Percentiles rank a stretch among this genome's conserved stretches.
Evolutionary conservation across 2,113 vertebrate genomes (phyloP).

Genomic region (Myodes glareolus): DNA sequence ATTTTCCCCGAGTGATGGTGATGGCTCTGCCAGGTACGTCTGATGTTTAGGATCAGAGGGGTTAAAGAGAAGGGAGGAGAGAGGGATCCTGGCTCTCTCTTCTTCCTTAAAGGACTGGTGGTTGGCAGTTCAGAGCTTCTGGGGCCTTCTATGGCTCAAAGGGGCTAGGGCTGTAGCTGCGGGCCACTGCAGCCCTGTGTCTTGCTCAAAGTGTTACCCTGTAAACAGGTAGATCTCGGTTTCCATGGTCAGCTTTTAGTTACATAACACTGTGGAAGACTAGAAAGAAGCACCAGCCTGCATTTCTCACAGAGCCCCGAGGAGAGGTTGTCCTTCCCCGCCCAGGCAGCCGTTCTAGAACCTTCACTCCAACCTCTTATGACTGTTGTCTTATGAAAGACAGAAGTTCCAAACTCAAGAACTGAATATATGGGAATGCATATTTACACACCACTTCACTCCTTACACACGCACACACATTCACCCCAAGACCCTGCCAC

Average conservation of each 20-base stretch:
- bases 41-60: not conserved
- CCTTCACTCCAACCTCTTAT: not conserved
- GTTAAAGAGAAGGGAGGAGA: not conserved
- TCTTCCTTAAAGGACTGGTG: not conserved
- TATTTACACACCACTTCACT: not conserved
- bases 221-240: not conserved
- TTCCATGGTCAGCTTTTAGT: not conserved
- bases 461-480: too few species aligned
- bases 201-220: not conserved
- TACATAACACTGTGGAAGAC: not conserved
- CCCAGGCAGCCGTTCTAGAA: too few species aligned
- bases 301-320: fast-evolving
- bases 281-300: not conserved
- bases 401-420: not conserved
- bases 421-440: not conserved
- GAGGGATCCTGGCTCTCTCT: not conserved
- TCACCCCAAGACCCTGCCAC: too few species aligned
- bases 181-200: not conserved
- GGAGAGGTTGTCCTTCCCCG: not conserved
- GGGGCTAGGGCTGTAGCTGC: not conserved
- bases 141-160: not conserved
- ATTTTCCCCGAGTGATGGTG: not conserved
- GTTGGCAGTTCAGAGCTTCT: not conserved
- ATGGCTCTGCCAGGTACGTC: not conserved
- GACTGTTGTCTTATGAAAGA: not conserved